Conservation (phyloP, 2,113 vertebrate genomes). For the Neogale vison region DNA sequence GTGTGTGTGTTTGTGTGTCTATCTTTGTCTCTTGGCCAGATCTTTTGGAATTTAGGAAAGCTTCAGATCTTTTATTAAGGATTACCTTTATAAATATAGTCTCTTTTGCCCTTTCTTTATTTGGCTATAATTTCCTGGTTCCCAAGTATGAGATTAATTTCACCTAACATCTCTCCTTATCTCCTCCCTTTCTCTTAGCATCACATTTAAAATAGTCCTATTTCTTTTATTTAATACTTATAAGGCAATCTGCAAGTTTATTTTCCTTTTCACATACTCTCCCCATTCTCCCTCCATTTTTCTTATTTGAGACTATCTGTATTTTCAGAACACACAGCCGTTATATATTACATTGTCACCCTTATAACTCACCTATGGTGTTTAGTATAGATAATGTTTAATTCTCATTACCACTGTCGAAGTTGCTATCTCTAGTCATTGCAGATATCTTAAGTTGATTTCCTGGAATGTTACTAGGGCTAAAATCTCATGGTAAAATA, state of each 20-base stretch:
- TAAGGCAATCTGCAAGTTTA: neutral
- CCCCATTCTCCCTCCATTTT: neutral
- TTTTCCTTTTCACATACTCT: constrained; percentile 3
- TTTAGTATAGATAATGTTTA: neutral
- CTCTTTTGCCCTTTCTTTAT: neutral
- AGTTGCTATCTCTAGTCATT: neutral
- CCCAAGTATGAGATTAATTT: neutral
- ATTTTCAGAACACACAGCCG: neutral
- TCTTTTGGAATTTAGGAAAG: neutral
- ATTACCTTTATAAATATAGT: neutral
- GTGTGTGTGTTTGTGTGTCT: neutral
- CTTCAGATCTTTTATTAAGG: neutral
- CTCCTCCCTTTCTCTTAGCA: neutral
- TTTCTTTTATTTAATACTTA: constrained; percentile 27
- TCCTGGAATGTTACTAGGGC: neutral
- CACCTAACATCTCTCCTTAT: neutral
- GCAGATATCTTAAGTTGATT: neutral
- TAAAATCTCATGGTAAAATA: neutral
- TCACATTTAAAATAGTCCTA: neutral
- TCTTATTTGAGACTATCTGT: neutral
- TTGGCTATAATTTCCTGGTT: neutral
- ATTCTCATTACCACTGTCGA: neutral
- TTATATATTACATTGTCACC: neutral
- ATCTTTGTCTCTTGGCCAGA: neutral
- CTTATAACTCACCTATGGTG: neutral